These are phyloP conservation scores for Tolypeutes matacus DNA, from an alignment of 2,797 vertebrate genomes.

Conservation along the genomic window DNA sequence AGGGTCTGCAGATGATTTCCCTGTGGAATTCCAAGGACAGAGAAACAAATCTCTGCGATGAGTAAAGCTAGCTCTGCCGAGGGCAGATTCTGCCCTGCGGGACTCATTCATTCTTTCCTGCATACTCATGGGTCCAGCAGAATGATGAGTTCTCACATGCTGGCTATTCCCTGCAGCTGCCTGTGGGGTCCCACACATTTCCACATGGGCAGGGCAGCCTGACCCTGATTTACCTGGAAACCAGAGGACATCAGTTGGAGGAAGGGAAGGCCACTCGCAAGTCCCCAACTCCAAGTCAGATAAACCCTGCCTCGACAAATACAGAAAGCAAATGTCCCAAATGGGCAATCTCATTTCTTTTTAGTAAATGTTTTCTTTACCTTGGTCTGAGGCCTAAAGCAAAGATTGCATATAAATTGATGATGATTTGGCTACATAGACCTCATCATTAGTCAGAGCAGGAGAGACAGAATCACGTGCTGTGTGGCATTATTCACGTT, in stretches of 20 bases:
- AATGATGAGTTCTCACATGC: not conserved
- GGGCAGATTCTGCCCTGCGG: not conserved
- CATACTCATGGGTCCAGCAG: not conserved
- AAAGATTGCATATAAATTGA: not conserved
- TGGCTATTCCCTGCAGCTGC: not conserved
- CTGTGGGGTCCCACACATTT: not conserved
- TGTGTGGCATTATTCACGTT: not conserved
- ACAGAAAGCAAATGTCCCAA: not conserved
- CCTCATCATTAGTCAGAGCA: conserved; percentile 4
- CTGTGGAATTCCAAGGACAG: conserved; percentile 21
- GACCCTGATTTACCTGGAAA: not conserved
- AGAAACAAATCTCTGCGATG: not conserved
- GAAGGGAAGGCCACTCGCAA: not conserved
- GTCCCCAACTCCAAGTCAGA: not conserved
- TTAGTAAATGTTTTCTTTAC: not conserved
- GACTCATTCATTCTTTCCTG: not conserved
- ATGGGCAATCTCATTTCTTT: not conserved
- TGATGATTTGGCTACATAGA: not conserved
- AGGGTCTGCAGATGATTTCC: not conserved
- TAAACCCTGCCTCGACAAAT: not conserved
- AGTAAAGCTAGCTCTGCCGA: not conserved
- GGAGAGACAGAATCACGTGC: not conserved
- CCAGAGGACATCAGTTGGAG: not conserved
- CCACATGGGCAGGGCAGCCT: not conserved
- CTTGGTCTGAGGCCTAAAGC: not conserved